These are phyloP conservation scores for Lamproptera curius DNA, from an alignment of 2,888 invertebrate genomes.

Conservation along the genomic window DNA sequence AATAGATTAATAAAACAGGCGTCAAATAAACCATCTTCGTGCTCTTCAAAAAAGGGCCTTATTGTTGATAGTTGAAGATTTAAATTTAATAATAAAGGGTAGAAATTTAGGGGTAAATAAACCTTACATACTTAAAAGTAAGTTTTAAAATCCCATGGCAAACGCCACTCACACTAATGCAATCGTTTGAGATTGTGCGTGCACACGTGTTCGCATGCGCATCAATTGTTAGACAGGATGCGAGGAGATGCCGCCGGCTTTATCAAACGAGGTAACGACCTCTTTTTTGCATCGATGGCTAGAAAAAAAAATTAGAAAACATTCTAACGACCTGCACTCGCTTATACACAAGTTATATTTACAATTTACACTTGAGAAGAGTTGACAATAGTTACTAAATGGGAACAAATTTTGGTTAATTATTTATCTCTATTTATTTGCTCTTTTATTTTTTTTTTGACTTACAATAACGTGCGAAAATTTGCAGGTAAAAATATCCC, in stretches of 20 bases:
- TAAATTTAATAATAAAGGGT: no score
- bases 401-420: no score
- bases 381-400: no score
- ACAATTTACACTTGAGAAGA: no score
- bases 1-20: slow-evolving; percentile 18
- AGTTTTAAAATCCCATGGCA: slow-evolving; percentile 1
- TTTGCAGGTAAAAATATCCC: no score
- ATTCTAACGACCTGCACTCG: no score
- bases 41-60: not conserved
- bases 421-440: no score
- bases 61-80: no score
- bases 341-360: no score
- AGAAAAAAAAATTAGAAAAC: slow-evolving; percentile 18
- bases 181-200: slow-evolving; percentile 5
- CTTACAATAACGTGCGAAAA: no score
- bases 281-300: no score
- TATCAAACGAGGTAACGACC: slow-evolving; percentile 59
- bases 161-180: slow-evolving; percentile 21
- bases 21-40: not conserved
- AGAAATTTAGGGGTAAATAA: slow-evolving; percentile 2
- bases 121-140: not conserved
- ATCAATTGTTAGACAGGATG: slow-evolving; percentile 49
- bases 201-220: slow-evolving; percentile 28
- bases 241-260: slow-evolving; percentile 36
- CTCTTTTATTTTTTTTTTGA: no score